phyloP scores from a whole-genome alignment of 2,113 vertebrate species.

The Paradoxurus hermaphroditus region DNA sequence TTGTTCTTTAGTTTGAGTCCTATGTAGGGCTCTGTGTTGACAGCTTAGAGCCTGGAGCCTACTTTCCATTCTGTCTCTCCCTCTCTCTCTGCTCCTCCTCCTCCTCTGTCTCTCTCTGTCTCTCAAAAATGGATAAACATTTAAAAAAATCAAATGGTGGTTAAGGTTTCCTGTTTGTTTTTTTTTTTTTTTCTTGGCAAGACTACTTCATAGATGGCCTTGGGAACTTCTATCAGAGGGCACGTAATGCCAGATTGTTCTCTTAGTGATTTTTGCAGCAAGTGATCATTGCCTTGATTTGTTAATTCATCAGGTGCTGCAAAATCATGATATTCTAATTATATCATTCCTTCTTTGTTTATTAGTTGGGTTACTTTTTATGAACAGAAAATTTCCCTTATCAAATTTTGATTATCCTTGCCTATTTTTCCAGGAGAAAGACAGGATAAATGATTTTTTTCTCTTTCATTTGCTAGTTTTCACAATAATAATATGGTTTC shows the following conservation, averaged over 20 bases:
- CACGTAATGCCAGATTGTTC: background rate
- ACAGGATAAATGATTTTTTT: background rate
- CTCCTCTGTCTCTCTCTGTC: too few relatives aligned
- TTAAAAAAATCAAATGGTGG: background rate
- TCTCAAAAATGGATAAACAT: too few relatives aligned
- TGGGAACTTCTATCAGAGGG: background rate
- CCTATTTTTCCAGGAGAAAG: background rate
- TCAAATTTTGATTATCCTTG: slow-evolving; percentile 12
- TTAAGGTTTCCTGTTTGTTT: fast-evolving
- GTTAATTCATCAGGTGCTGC: background rate
- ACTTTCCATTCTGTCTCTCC: too few relatives aligned
- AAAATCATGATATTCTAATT: background rate
- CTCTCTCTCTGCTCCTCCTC: too few relatives aligned
- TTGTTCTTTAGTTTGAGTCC: too few relatives aligned
- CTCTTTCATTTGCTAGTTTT: background rate
- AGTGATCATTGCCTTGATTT: background rate
- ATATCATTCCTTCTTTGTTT: background rate
- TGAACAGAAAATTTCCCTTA: background rate
- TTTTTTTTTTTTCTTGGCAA: background rate
- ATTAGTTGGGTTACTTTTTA: background rate
- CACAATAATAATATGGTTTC: background rate
- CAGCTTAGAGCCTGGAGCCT: too few relatives aligned
- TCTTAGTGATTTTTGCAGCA: background rate
- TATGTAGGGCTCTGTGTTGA: too few relatives aligned
- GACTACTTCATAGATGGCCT: background rate